Evolutionary conservation across 2,888 invertebrate genomes (phyloP).

Genomic region (Cecidostiba fungosa): DNA sequence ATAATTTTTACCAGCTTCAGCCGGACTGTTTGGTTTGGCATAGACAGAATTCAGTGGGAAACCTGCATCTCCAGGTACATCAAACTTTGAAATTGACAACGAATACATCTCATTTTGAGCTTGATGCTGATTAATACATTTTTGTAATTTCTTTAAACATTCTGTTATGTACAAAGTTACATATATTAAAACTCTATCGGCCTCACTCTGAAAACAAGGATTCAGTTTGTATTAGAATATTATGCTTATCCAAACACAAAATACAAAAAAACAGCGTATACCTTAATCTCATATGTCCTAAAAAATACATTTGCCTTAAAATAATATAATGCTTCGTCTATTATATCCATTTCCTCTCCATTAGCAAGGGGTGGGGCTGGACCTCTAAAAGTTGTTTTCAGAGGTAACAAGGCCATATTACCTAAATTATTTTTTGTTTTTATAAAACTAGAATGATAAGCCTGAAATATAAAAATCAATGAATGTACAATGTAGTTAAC

Average conservation of each 20-base stretch:
- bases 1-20: constrained; percentile 89
- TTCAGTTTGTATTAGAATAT: constrained; percentile 52
- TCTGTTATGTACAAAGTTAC: constrained; percentile 98
- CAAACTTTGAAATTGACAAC: constrained; percentile 95
- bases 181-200: constrained; percentile 98
- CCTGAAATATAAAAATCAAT: constrained; percentile 82
- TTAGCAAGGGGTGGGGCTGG: constrained; percentile 89
- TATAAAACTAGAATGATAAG: constrained; percentile 95
- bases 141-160: constrained; percentile 96
- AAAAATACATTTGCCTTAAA: constrained; percentile 99
- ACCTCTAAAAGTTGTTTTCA: constrained; percentile 94
- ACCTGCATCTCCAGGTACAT: constrained; percentile 96
- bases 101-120: constrained; percentile 98
- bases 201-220: constrained; percentile 88
- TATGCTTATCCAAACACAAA: constrained; percentile 23
- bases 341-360: constrained; percentile 91
- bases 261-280: constrained; percentile 75
- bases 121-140: constrained; percentile 93
- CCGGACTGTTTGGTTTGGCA: constrained; percentile 89
- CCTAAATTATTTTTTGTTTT: constrained; percentile 89
- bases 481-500: background rate
- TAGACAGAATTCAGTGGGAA: constrained; percentile 98
- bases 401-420: constrained; percentile 95
- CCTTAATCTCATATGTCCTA: constrained; percentile 99
- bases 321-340: constrained; percentile 98